Conservation (phyloP, 2,113 vertebrate genomes). For the Zingel zingel region DNA sequence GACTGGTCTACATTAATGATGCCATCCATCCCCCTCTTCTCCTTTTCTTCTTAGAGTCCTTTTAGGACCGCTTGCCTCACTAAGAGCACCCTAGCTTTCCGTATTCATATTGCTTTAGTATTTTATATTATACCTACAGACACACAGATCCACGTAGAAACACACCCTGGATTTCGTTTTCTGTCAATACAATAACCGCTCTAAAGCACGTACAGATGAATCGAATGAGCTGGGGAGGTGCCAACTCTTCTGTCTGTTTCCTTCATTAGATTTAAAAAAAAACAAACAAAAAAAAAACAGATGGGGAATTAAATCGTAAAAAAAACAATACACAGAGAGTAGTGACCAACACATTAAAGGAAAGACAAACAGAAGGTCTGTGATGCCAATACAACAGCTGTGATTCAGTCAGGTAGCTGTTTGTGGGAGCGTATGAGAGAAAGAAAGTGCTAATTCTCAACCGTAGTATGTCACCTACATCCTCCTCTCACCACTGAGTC, state of each 20-base stretch:
- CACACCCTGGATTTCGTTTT: not conserved
- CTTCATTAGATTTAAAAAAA: not conserved
- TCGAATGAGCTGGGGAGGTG: conserved; percentile 2
- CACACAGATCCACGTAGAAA: not conserved
- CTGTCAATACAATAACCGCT: not conserved
- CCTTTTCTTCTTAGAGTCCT: conserved; percentile 11
- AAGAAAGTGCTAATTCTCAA: conserved; percentile 28
- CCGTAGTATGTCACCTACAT: conserved; percentile 43
- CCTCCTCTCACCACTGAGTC: conserved; percentile 62
- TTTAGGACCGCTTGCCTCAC: conserved; percentile 1
- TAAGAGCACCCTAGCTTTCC: not conserved
- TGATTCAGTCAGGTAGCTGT: conserved; percentile 23
- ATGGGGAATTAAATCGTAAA: conserved; percentile 8
- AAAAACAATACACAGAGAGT: not conserved
- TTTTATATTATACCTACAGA: not conserved
- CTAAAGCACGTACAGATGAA: conserved; percentile 9
- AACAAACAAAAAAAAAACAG: conserved; percentile 41
- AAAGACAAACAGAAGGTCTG: conserved; percentile 16
- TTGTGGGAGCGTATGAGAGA: conserved; percentile 27
- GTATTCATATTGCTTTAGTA: not conserved
- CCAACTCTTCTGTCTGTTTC: not conserved
- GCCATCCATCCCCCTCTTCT: not conserved
- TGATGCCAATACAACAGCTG: conserved; percentile 31
- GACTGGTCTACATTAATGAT: conserved; percentile 49
- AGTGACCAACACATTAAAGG: conserved; percentile 21